Percentiles rank a stretch among this genome's conserved stretches.
Conservation (phyloP, 1,140 invertebrate species). For the Aphelenchoides avenae region DNA sequence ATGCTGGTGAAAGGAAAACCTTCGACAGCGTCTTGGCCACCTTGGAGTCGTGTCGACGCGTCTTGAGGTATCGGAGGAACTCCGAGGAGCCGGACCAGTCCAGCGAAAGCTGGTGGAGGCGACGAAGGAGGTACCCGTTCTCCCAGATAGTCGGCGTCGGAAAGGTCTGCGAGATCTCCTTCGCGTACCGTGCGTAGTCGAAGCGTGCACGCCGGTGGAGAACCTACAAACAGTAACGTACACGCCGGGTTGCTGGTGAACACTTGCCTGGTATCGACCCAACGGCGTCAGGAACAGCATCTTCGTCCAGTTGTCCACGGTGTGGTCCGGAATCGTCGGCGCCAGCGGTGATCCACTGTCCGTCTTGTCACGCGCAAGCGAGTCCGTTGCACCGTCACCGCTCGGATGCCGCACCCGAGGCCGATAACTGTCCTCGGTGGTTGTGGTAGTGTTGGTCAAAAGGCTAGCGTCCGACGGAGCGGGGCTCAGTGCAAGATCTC, state of each 20-base stretch:
- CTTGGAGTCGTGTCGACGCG: background rate
- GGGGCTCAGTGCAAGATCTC: too few species aligned
- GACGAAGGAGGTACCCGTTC: background rate
- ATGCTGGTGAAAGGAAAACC: background rate
- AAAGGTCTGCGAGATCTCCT: background rate
- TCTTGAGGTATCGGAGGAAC: conserved; percentile 4
- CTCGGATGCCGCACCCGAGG: too few species aligned
- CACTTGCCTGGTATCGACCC: background rate
- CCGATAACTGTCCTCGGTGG: too few species aligned
- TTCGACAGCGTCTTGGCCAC: background rate
- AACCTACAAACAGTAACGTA: conserved; percentile 2
- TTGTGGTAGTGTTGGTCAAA: too few species aligned
- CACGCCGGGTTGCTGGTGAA: background rate
- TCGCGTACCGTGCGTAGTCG: conserved; percentile 1
- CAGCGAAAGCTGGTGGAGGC: conserved; percentile 2
- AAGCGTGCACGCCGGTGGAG: background rate
- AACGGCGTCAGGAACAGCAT: conserved; percentile 11
- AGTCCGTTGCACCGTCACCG: too few species aligned
- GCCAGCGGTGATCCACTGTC: too few species aligned
- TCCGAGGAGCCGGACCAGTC: conserved; percentile 7
- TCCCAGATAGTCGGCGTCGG: conserved; percentile 1
- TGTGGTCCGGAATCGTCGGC: background rate
- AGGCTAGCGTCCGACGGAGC: too few species aligned
- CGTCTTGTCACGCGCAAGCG: too few species aligned
- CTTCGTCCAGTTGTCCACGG: conserved; percentile 1